Base-by-base conservation (phyloP, 2,888 invertebrate genomes). In the Pristionchus fissidentatus region DNA sequence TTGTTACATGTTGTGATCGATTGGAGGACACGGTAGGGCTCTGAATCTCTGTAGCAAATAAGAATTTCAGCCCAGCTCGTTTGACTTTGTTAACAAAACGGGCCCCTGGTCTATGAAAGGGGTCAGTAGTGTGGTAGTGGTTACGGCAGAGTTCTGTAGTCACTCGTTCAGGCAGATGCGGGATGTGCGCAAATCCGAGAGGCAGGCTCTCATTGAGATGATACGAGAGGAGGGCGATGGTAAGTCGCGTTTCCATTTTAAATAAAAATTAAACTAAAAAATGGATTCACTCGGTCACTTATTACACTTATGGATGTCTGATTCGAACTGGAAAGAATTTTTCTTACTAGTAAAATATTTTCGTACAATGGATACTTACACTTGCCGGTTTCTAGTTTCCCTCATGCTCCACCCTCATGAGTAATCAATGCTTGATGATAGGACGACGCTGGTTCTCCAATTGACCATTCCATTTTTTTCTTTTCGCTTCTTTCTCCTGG, bases 221-320 rank as follows among this genome's bases (percentile, higher is more conserved):
- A 85, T 86, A 57, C 57, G 86, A 26, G 85, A 86, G 38, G 87
- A 87, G 73, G 84, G 86, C 43, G 87, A 89, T 60, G 87, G 87
- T 43, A 87, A 85, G 62, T 84, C 80, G 1, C n/a, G 78, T n/a
- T n/a, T 49, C 19, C 49, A 49, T 49, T 49, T 19, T 19, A n/a
- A n/a, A n/a, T n/a, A n/a, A n/a, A n/a, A n/a, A n/a, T n/a, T n/a
- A n/a, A n/a, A n/a, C n/a, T n/a, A n/a, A n/a, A n/a, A n/a, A n/a
- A n/a, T n/a, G n/a, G n/a, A n/a, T n/a, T n/a, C n/a, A n/a, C n/a
- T n/a, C n/a, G n/a, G n/a, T n/a, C n/a, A n/a, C n/a, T n/a, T 49
- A 10, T 49, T 49, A 49, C 19, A 15, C 49, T 49, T 49, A 49
- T 49, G 10, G 49, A 49, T 49, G n/a, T n/a, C n/a, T n/a, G n/a